phyloP scores from a whole-genome alignment of 2,888 invertebrate genomes.

The Seira sanloemensis region DNA sequence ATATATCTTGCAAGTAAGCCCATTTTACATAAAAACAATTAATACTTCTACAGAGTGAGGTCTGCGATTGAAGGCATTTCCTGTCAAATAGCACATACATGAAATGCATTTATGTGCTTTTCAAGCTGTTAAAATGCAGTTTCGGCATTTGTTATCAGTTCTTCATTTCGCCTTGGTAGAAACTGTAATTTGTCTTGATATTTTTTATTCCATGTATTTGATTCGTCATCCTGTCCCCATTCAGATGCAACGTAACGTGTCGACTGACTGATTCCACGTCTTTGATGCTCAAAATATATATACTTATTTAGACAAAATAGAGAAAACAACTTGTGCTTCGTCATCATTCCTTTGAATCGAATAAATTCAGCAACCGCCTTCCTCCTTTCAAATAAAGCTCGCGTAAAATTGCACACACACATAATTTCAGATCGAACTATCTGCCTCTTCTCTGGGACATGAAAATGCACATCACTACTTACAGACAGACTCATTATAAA shows the following conservation, averaged over 20 bases:
- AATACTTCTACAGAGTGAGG: too few species aligned
- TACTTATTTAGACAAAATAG: neutral
- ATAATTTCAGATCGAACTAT: neutral
- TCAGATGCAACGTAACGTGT: neutral
- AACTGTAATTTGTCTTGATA: neutral
- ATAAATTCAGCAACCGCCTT: neutral
- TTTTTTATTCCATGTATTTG: neutral
- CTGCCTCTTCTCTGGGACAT: neutral
- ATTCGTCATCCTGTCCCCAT: neutral
- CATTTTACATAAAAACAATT: too few species aligned
- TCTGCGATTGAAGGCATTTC: too few species aligned
- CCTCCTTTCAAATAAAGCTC: neutral
- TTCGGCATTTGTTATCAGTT: neutral
- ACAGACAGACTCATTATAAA: neutral
- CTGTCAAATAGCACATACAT: too few species aligned
- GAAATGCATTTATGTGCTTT: too few species aligned
- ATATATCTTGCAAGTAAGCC: too few species aligned
- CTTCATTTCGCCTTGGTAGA: neutral
- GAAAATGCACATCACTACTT: neutral
- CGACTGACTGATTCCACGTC: neutral
- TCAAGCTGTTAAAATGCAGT: neutral
- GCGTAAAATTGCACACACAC: neutral
- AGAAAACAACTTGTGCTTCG: slow-evolving; percentile 2
- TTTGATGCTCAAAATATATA: neutral
- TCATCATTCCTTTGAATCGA: neutral